Conservation (phyloP, 1,140 invertebrate genomes). For the Bombyx mandarina region DNA sequence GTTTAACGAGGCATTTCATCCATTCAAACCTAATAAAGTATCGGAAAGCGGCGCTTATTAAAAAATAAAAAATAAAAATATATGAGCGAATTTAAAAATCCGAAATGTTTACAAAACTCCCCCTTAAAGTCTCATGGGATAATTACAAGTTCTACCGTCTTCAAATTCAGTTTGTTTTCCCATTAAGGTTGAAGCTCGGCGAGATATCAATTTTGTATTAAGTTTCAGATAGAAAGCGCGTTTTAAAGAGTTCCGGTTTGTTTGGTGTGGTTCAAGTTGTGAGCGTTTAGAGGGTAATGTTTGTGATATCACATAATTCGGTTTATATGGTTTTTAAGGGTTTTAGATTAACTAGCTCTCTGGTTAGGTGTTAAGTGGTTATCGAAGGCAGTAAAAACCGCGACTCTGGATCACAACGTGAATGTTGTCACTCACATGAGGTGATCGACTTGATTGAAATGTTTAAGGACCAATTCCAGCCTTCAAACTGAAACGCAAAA, state of each 20-base stretch:
- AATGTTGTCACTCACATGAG: too few relatives aligned
- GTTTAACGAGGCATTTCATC: conserved; percentile 38
- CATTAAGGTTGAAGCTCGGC: conserved; percentile 45
- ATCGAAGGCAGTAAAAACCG: too few relatives aligned
- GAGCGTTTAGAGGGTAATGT: too few relatives aligned
- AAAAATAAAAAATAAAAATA: conserved; percentile 17
- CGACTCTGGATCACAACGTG: too few relatives aligned
- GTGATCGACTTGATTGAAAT: too few relatives aligned
- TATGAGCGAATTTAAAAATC: not conserved
- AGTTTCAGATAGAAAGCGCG: conserved; percentile 22
- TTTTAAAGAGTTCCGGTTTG: conserved; percentile 31
- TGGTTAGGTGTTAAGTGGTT: too few relatives aligned
- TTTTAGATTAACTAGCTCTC: too few relatives aligned
- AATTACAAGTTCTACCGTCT: conserved; percentile 19
- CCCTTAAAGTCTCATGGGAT: conserved; percentile 24
- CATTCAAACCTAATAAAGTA: conserved; percentile 40
- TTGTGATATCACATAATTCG: too few relatives aligned
- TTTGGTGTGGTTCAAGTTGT: conserved; percentile 12
- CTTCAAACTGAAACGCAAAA: too few relatives aligned
- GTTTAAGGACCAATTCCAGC: too few relatives aligned
- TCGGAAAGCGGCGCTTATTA: conserved; percentile 41
- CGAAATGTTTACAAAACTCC: conserved; percentile 2
- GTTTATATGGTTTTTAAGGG: too few relatives aligned
- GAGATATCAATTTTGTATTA: conserved; percentile 34
- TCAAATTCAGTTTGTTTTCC: conserved; percentile 40